Percentiles rank a stretch among this genome's conserved stretches.
These are phyloP conservation scores for Potamarius usumacintae DNA, from an alignment of 2,113 vertebrate genomes.

Conservation along the genomic window DNA sequence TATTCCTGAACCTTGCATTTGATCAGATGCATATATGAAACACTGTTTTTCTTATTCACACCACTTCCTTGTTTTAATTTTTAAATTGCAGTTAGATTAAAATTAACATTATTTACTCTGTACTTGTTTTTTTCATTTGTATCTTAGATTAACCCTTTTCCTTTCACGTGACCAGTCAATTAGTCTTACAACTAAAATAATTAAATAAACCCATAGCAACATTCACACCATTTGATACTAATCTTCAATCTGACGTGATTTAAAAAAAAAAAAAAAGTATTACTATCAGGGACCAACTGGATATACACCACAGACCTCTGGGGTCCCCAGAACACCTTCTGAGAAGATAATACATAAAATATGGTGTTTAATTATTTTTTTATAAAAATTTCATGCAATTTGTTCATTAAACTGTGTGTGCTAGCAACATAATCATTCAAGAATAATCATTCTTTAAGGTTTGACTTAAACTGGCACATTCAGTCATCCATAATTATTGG, in stretches of 20 bases:
- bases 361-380: neutral
- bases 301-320: neutral
- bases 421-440: neutral
- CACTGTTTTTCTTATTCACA: neutral
- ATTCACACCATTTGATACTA: neutral
- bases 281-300: neutral
- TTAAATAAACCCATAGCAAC: neutral
- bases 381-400: neutral
- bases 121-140: neutral
- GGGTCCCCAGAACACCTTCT: neutral
- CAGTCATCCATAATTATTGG: slow-evolving; percentile 57
- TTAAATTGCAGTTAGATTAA: neutral
- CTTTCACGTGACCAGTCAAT: neutral
- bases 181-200: neutral
- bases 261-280: neutral
- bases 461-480: slow-evolving; percentile 51
- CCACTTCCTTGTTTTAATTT: neutral
- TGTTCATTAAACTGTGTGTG: neutral
- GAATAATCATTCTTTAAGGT: slow-evolving; percentile 38
- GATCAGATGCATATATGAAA: no score
- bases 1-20: neutral
- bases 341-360: neutral
- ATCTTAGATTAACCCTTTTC: neutral
- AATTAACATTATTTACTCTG: neutral
- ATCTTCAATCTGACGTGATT: neutral